A percentile compares a stretch with the other conserved stretches of the same genome.
phyloP scores from a whole-genome alignment of 2,888 invertebrate species.

The Trichogramma dendrolimi region DNA sequence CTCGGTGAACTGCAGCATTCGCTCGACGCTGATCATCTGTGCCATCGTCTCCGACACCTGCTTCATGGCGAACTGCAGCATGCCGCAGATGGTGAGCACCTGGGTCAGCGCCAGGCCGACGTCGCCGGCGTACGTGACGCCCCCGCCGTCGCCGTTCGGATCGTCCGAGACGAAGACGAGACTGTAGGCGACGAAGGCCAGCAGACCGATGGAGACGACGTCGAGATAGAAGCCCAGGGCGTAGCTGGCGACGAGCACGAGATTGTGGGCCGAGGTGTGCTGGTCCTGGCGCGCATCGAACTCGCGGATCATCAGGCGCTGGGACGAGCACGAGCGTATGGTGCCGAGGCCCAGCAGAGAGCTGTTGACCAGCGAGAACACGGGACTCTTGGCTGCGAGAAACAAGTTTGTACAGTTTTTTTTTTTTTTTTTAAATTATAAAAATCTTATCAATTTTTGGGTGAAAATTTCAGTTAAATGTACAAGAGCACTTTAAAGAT shows the following conservation, averaged over 20 bases:
- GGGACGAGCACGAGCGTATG: slow-evolving; percentile 74
- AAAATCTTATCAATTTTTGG: no score
- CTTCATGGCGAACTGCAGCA: slow-evolving; percentile 76
- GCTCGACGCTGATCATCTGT: slow-evolving; percentile 75
- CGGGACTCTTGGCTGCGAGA: slow-evolving; percentile 65
- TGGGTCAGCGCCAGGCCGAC: slow-evolving; percentile 72
- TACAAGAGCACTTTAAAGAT: no score
- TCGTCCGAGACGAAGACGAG: slow-evolving; percentile 55
- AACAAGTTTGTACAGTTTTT: neutral
- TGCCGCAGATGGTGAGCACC: slow-evolving; percentile 66
- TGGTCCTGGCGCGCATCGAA: slow-evolving; percentile 71
- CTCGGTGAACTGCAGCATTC: slow-evolving; percentile 73
- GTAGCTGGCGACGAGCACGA: slow-evolving; percentile 59
- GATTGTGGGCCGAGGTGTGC: slow-evolving; percentile 62
- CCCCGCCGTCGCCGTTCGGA: neutral
- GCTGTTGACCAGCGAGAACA: slow-evolving; percentile 85
- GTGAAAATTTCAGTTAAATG: no score
- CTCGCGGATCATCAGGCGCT: slow-evolving; percentile 68
- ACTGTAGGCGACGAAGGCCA: slow-evolving; percentile 61
- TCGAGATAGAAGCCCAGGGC: slow-evolving; percentile 66
- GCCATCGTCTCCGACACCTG: slow-evolving; percentile 73
- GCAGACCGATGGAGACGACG: slow-evolving; percentile 59
- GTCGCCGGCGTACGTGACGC: slow-evolving; percentile 60
- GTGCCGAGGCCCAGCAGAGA: slow-evolving; percentile 81
- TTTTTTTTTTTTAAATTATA: neutral